Evolutionary conservation across 2,113 vertebrate genomes (phyloP).

Genomic region (Trinectes maculatus): DNA sequence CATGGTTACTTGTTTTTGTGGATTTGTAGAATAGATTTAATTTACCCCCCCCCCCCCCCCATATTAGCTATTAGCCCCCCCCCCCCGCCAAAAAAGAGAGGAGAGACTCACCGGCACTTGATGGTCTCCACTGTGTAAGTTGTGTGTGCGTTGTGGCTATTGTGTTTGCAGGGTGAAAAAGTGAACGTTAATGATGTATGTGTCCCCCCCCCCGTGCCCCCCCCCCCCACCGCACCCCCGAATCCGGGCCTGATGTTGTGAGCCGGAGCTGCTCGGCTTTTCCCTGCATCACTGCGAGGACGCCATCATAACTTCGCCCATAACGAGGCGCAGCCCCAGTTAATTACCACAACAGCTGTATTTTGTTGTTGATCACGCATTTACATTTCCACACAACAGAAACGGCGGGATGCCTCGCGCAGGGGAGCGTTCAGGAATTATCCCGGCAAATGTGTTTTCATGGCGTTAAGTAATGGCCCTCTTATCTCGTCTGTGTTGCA

Average conservation of each 20-base stretch:
- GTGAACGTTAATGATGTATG: slow-evolving; percentile 45
- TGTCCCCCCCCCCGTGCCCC: slow-evolving; percentile 11
- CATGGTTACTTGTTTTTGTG: slow-evolving; percentile 83
- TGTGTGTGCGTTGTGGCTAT: slow-evolving; percentile 59
- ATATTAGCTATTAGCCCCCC: too few species aligned
- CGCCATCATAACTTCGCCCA: slow-evolving; percentile 66
- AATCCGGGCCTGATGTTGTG: slow-evolving; percentile 45
- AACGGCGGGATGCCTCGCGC: slow-evolving; percentile 14
- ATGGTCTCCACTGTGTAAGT: slow-evolving; percentile 56
- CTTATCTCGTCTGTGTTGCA: slow-evolving; percentile 58
- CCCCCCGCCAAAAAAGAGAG: too few species aligned
- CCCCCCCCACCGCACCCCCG: neutral
- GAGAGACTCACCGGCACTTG: slow-evolving; percentile 61
- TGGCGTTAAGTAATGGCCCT: slow-evolving; percentile 57
- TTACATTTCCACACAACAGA: slow-evolving; percentile 34
- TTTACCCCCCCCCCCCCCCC: too few species aligned
- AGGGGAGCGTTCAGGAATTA: slow-evolving; percentile 42
- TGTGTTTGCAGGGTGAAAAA: slow-evolving; percentile 27
- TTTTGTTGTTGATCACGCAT: slow-evolving; percentile 56
- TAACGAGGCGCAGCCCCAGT: slow-evolving; percentile 73
- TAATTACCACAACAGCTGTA: slow-evolving; percentile 69
- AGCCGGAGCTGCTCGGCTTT: slow-evolving; percentile 41
- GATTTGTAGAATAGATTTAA: slow-evolving; percentile 78
- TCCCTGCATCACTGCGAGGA: slow-evolving; percentile 48
- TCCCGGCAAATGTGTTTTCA: slow-evolving; percentile 54